A percentile compares a stretch with the other conserved stretches of the same genome.
These are phyloP conservation scores for Aplodontia rufa DNA, from an alignment of 2,113 vertebrate species.

Conservation along the genomic window DNA sequence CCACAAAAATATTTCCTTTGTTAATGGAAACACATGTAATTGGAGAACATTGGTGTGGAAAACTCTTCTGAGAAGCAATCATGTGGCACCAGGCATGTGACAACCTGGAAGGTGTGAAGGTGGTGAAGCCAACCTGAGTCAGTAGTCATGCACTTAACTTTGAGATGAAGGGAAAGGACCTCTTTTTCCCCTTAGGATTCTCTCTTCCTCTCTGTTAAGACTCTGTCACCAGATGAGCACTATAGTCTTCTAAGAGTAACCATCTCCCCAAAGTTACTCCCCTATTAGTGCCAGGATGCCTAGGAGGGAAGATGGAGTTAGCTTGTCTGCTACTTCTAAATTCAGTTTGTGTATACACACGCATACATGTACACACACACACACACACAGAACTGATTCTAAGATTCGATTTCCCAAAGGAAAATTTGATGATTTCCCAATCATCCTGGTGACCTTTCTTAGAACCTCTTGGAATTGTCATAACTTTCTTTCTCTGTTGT, in stretches of 20 bases:
- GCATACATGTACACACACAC: too few relatives aligned
- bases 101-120: neutral
- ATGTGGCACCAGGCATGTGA: neutral
- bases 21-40: conserved; percentile 60
- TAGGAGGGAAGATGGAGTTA: neutral
- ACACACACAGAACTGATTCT: too few relatives aligned
- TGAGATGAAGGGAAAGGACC: neutral
- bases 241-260: neutral
- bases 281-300: neutral
- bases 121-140: neutral
- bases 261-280: neutral
- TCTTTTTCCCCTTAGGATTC: neutral
- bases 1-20: conserved; percentile 65
- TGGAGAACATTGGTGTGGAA: conserved; percentile 8
- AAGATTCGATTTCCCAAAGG: conserved; percentile 2
- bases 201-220: neutral
- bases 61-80: neutral
- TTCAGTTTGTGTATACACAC: too few relatives aligned
- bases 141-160: neutral
- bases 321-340: neutral
- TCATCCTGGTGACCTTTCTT: neutral
- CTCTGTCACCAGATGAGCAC: neutral
- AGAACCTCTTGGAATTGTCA: neutral
- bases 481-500: neutral
- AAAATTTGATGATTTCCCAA: too few relatives aligned